Percentiles rank a stretch among this genome's conserved stretches.
phyloP scores from a whole-genome alignment of 2,888 invertebrate genomes.

The Lysandra coridon region DNA sequence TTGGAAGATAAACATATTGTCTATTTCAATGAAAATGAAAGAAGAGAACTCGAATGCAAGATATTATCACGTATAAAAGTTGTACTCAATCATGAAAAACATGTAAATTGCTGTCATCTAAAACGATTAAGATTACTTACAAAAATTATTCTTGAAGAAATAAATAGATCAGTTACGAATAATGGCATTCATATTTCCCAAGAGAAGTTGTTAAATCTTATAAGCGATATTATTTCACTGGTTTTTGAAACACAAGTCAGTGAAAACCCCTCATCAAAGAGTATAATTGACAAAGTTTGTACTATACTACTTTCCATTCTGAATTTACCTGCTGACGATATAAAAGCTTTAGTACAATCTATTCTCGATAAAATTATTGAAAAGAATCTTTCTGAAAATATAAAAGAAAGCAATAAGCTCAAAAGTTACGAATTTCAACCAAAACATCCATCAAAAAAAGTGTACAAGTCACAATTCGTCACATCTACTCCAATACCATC shows the following conservation, averaged over 20 bases:
- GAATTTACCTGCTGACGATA: not conserved
- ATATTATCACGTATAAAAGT: not conserved
- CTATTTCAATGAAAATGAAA: not conserved
- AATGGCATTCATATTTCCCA: slow-evolving; percentile 16
- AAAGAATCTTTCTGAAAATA: not conserved
- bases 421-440: not conserved
- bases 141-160: not conserved
- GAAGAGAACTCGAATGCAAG: not conserved
- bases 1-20: not conserved
- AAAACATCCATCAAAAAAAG: not conserved
- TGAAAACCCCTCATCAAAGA: not conserved
- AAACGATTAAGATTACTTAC: not conserved
- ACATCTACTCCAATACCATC: slow-evolving; percentile 11
- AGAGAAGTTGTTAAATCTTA: not conserved
- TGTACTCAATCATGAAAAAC: not conserved
- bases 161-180: not conserved
- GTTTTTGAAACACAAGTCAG: not conserved
- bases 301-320: not conserved
- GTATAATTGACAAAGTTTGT: not conserved
- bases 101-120: not conserved
- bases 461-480: not conserved
- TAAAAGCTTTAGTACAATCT: not conserved
- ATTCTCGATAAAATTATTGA: not conserved
- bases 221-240: not conserved
- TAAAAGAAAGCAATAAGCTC: not conserved